Evolutionary conservation across 2,113 vertebrate genomes (phyloP).

Genomic region (Dipodomys stephensi): DNA sequence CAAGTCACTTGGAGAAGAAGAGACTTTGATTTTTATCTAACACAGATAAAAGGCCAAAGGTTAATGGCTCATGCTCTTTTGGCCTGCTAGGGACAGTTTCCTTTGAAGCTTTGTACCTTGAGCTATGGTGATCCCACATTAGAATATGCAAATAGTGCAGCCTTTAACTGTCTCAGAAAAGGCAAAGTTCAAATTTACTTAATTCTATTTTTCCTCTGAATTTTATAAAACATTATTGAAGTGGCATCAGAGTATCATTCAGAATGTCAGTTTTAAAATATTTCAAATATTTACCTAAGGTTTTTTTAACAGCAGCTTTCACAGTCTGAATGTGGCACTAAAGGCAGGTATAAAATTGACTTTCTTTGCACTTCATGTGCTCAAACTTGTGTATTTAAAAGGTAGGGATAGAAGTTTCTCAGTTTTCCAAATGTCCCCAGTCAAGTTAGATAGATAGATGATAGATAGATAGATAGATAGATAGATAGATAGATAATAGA

Average conservation of each 20-base stretch:
- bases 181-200: slow-evolving; percentile 77
- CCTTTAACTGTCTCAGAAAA: slow-evolving; percentile 76
- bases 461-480: not conserved
- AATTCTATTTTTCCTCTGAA: slow-evolving; percentile 80
- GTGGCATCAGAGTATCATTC: slow-evolving; percentile 82
- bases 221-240: slow-evolving; percentile 84
- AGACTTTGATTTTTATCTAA: slow-evolving; percentile 84
- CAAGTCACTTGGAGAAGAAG: slow-evolving; percentile 76
- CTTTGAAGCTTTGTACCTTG: slow-evolving; percentile 79
- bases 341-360: slow-evolving; percentile 69
- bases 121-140: slow-evolving; percentile 78
- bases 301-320: slow-evolving; percentile 74
- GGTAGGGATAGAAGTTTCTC: slow-evolving; percentile 20
- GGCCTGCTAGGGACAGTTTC: slow-evolving; percentile 77
- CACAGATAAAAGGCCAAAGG: slow-evolving; percentile 76
- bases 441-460: not conserved
- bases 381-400: slow-evolving; percentile 68
- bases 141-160: slow-evolving; percentile 81
- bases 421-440: slow-evolving; percentile 48
- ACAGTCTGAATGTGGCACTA: slow-evolving; percentile 70
- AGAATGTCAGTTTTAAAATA: slow-evolving; percentile 85
- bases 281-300: slow-evolving; percentile 85
- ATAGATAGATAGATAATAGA: not conserved
- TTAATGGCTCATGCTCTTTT: slow-evolving; percentile 78
- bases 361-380: slow-evolving; percentile 54